Conservation (phyloP, 2,888 invertebrate species). For the Nomada fucata region DNA sequence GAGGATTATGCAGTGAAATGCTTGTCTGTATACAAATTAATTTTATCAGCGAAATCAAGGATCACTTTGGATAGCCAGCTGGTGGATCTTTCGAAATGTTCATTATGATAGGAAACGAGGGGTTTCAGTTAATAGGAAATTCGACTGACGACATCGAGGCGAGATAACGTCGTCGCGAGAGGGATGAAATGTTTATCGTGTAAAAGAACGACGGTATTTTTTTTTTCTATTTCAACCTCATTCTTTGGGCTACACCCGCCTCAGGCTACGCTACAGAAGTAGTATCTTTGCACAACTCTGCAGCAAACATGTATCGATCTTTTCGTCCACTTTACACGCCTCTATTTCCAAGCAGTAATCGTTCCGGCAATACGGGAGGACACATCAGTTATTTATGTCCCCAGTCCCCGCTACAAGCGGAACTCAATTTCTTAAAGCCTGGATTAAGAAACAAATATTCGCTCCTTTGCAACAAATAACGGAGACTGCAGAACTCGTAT, state of each 20-base stretch:
- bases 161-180: conserved; percentile 72
- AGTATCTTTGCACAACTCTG: conserved; percentile 31
- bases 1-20: neutral
- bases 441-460: neutral
- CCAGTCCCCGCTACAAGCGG: conserved; percentile 31
- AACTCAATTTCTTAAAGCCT: neutral
- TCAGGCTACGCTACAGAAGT: conserved; percentile 1
- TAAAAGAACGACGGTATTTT: conserved; percentile 56
- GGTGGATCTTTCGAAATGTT: conserved; percentile 47
- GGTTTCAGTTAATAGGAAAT: conserved; percentile 58
- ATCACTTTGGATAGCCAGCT: conserved; percentile 53
- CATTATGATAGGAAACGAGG: conserved; percentile 31
- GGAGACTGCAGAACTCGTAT: no score
- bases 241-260: conserved; percentile 17
- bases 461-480: neutral
- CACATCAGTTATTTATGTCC: conserved; percentile 54
- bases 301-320: conserved; percentile 37
- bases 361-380: conserved; percentile 39
- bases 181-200: conserved; percentile 68
- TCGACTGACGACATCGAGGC: conserved; percentile 56
- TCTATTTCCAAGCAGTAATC: conserved; percentile 62
- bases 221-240: conserved; percentile 22
- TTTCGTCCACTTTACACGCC: conserved; percentile 57
- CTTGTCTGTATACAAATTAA: neutral
- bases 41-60: conserved; percentile 23